These are phyloP conservation scores for Schizotus pectinicornis DNA, from an alignment of 2,888 invertebrate genomes.

Conservation along the genomic window DNA sequence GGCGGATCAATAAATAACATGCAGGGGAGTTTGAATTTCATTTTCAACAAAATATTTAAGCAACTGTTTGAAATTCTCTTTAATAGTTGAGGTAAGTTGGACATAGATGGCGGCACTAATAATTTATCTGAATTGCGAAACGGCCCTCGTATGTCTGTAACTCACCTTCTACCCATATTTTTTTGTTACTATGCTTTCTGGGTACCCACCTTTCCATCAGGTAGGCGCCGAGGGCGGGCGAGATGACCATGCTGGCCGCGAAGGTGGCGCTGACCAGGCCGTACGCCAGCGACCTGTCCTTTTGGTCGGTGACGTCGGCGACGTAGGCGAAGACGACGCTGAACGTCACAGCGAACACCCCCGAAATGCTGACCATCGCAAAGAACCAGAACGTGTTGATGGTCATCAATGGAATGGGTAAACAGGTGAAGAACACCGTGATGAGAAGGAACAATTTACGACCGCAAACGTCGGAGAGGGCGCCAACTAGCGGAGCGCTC, in stretches of 20 bases:
- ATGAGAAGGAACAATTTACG: conserved; percentile 96
- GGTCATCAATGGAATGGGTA: conserved; percentile 98
- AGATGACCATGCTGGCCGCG: conserved; percentile 98
- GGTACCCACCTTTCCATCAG: conserved; percentile 74
- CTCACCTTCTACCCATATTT: too few relatives aligned
- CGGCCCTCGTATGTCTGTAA: too few relatives aligned
- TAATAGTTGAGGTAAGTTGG: too few relatives aligned
- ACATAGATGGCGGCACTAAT: too few relatives aligned
- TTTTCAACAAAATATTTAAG: too few relatives aligned
- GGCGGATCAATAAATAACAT: too few relatives aligned
- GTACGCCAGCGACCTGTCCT: conserved; percentile 93
- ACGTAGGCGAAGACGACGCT: conserved; percentile 99
- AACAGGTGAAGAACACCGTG: conserved; percentile 98
- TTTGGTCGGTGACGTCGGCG: conserved; percentile 97
- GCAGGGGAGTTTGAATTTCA: too few relatives aligned
- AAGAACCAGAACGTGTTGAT: conserved; percentile 95
- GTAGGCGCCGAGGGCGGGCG: conserved; percentile 93
- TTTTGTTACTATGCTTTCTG: conserved; percentile 55
- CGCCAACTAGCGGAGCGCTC: conserved; percentile 87
- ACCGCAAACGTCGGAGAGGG: conserved; percentile 98
- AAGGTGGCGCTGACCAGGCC: conserved; percentile 95
- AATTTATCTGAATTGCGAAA: too few relatives aligned
- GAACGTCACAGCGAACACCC: conserved; percentile 98
- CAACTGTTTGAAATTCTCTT: too few relatives aligned
- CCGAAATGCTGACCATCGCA: conserved; percentile 98